phyloP scores from a whole-genome alignment of 2,797 vertebrate genomes.

The Oophaga sylvatica region DNA sequence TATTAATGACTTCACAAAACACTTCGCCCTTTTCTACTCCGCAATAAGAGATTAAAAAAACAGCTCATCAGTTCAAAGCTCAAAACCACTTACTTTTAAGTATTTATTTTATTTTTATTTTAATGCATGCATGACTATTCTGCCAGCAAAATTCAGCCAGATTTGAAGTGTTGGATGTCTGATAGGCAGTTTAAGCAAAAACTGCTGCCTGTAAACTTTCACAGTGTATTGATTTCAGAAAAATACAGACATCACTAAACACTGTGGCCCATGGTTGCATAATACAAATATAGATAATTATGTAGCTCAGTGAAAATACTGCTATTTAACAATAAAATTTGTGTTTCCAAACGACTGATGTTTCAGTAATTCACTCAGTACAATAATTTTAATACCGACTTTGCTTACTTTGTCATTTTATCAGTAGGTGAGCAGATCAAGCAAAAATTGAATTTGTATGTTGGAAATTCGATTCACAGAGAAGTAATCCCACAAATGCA shows the following conservation, averaged over 20 bases:
- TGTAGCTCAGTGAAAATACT: neutral
- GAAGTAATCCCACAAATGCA: no score
- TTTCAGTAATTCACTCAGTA: neutral
- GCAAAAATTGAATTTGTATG: neutral
- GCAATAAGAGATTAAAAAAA: neutral
- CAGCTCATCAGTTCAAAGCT: neutral
- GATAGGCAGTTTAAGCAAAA: constrained; percentile 10
- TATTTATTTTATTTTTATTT: neutral
- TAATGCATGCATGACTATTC: neutral
- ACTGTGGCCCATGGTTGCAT: neutral
- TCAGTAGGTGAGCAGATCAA: neutral
- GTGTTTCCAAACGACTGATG: neutral
- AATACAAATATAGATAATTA: neutral
- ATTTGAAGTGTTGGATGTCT: constrained; percentile 18
- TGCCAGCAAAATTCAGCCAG: neutral
- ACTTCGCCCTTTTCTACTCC: neutral
- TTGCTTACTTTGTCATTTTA: neutral
- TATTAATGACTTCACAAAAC: neutral
- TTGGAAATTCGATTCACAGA: no score
- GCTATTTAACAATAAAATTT: neutral
- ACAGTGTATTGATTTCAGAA: constrained; percentile 31
- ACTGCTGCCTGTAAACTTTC: constrained; percentile 20
- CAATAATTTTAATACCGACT: neutral
- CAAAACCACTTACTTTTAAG: neutral
- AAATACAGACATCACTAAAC: neutral